Percentiles rank a stretch among this genome's conserved stretches.
phyloP scores from a whole-genome alignment of 2,797 vertebrate species.

The Crenichthys baileyi region DNA sequence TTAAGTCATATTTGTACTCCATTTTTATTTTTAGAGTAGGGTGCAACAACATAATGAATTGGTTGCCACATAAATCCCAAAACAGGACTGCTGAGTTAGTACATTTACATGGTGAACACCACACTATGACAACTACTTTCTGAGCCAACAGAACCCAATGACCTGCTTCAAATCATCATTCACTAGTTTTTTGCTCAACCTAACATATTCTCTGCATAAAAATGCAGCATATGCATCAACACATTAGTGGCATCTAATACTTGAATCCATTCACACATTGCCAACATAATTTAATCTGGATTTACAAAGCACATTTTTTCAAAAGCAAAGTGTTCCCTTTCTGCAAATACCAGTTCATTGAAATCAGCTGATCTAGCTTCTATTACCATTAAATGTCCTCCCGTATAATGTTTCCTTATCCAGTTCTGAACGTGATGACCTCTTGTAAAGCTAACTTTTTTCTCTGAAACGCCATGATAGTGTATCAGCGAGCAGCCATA shows the following conservation, averaged over 20 bases:
- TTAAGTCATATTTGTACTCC: too few relatives aligned
- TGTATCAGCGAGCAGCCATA: neutral
- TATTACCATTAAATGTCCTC: neutral
- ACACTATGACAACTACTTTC: neutral
- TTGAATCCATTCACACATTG: neutral
- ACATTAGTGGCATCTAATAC: neutral
- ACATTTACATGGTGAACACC: neutral
- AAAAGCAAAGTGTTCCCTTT: neutral
- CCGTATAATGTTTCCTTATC: neutral
- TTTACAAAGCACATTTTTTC: neutral
- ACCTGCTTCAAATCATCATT: neutral
- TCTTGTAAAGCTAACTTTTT: neutral
- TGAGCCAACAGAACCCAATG: neutral
- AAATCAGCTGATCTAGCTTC: neutral
- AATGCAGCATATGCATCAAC: neutral
- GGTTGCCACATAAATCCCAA: neutral
- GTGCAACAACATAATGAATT: too few relatives aligned
- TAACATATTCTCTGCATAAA: neutral
- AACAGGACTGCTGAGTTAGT: neutral
- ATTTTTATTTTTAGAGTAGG: too few relatives aligned
- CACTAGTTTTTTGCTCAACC: neutral
- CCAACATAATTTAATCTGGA: neutral
- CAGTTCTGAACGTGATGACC: neutral
- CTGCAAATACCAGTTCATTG: neutral
- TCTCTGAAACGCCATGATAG: neutral